Conservation (phyloP, 1,140 invertebrate species). For the Drosophila mayri region DNA sequence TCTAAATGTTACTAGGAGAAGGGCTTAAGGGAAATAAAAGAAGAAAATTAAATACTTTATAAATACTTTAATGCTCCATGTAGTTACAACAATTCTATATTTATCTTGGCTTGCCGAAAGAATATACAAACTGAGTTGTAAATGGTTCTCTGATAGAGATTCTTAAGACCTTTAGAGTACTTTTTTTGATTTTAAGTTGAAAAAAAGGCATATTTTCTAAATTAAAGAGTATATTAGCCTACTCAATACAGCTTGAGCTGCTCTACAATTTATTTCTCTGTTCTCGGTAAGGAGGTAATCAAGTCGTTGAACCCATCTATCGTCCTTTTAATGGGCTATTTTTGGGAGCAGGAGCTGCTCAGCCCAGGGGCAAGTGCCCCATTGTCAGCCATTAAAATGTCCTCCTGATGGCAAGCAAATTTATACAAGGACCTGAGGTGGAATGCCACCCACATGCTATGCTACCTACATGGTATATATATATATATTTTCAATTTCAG, state of each 20-base stretch:
- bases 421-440: slow-evolving; percentile 1
- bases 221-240: too few relatives aligned
- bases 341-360: slow-evolving; percentile 5
- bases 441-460: slow-evolving; percentile 1
- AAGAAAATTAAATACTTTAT: not conserved
- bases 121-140: too few relatives aligned
- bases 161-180: too few relatives aligned
- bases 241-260: not conserved
- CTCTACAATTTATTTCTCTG: slow-evolving; percentile 1
- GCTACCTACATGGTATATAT: not conserved
- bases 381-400: slow-evolving; percentile 42
- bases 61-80: too few relatives aligned
- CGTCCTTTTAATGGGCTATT: slow-evolving; percentile 35
- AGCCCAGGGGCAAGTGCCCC: slow-evolving; percentile 12
- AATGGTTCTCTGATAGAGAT: too few relatives aligned
- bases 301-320: not conserved
- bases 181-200: too few relatives aligned
- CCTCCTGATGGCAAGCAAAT: slow-evolving; percentile 3
- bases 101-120: not conserved
- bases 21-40: not conserved
- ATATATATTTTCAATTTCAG: slow-evolving; percentile 47
- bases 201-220: too few relatives aligned
- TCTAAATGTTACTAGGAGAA: not conserved
- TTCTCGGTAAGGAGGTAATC: not conserved
- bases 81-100: not conserved